These are phyloP conservation scores for Spialia ferax DNA, from an alignment of 2,888 invertebrate genomes.

Conservation along the genomic window DNA sequence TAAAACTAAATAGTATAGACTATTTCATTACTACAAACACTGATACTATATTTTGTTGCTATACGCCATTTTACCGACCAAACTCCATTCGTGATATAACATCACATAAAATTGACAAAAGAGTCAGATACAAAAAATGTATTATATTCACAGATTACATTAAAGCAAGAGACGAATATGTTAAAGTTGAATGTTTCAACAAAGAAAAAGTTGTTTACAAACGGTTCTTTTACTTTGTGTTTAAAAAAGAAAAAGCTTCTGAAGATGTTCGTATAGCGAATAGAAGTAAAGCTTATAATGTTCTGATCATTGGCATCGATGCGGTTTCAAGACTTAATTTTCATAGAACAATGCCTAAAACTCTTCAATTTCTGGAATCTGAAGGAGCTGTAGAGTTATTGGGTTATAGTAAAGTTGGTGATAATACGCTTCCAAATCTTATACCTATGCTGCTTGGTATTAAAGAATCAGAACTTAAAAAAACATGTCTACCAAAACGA, in stretches of 20 bases:
- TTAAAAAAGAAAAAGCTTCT: conserved; percentile 57
- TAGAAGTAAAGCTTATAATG: conserved; percentile 76
- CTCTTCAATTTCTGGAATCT: conserved; percentile 84
- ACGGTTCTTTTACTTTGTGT: conserved; percentile 89
- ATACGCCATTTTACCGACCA: conserved; percentile 81
- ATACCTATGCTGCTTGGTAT: conserved; percentile 92
- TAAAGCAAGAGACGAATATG: conserved; percentile 85
- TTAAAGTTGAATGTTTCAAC: conserved; percentile 87
- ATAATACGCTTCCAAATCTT: conserved; percentile 96
- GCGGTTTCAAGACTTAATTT: conserved; percentile 94
- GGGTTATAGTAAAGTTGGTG: conserved; percentile 96
- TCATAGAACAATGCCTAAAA: conserved; percentile 92
- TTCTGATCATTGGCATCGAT: conserved; percentile 93
- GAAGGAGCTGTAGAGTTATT: conserved; percentile 90
- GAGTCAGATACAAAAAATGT: conserved; percentile 74
- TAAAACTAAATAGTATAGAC: conserved; percentile 68
- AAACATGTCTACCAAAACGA: conserved; percentile 84
- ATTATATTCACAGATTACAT: conserved; percentile 66
- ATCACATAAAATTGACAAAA: conserved; percentile 64
- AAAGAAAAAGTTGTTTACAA: conserved; percentile 79
- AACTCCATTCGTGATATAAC: conserved; percentile 63
- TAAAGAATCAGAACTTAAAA: conserved; percentile 85
- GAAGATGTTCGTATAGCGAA: conserved; percentile 41
- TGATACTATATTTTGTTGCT: conserved; percentile 65
- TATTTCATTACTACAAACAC: not conserved